phyloP scores from a whole-genome alignment of 2,113 vertebrate genomes.

The Brachypteracias leptosomus region DNA sequence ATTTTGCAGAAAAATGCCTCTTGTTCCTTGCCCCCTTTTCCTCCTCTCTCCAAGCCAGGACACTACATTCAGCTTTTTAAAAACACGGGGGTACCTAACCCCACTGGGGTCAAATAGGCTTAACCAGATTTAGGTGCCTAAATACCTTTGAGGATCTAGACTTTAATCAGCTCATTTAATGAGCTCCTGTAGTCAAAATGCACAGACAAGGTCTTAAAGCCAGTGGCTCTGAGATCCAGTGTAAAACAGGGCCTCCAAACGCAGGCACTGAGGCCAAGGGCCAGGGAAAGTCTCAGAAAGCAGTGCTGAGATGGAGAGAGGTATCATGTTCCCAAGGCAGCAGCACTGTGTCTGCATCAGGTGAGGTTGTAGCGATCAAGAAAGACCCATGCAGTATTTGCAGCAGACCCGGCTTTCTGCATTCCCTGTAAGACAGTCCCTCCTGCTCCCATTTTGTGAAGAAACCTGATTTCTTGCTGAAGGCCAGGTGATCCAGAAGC shows the following conservation, averaged over 20 bases:
- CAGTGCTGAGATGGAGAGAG: background rate
- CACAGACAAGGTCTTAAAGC: constrained; percentile 31
- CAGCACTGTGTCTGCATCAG: background rate
- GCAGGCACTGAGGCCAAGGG: background rate
- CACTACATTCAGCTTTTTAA: background rate
- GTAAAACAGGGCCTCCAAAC: background rate
- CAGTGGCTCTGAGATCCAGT: background rate
- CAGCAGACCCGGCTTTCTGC: background rate
- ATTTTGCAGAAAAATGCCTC: background rate
- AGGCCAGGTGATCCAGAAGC: background rate
- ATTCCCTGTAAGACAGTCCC: background rate
- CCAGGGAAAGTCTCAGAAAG: background rate
- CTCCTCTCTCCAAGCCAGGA: background rate
- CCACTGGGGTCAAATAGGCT: background rate
- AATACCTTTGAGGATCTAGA: constrained; percentile 1
- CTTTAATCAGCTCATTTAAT: constrained; percentile 6
- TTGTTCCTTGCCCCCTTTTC: background rate
- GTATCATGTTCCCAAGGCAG: background rate
- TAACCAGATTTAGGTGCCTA: background rate
- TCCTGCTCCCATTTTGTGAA: background rate
- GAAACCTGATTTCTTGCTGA: background rate
- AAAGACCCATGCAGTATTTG: background rate
- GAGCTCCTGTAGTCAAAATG: constrained; percentile 5
- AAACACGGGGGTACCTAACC: background rate
- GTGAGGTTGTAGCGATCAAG: background rate